These are phyloP conservation scores for Crioceris asparagi DNA, from an alignment of 2,888 invertebrate genomes.

Conservation along the genomic window DNA sequence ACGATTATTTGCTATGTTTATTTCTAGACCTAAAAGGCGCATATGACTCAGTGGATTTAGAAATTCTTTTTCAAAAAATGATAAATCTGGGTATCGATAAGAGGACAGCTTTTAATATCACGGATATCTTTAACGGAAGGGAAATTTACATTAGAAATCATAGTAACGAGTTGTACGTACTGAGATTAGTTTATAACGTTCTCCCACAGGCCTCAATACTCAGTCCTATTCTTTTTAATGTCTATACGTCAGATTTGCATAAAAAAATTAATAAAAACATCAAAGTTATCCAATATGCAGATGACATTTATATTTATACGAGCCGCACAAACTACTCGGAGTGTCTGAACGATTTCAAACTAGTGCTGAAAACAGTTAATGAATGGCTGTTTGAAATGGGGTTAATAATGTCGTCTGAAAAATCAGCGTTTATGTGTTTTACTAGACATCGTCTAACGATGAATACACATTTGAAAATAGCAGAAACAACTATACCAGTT, in stretches of 20 bases:
- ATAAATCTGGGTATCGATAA: background rate
- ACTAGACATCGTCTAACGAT: too few species aligned
- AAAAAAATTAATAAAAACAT: background rate
- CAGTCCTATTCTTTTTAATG: constrained; percentile 2
- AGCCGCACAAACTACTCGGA: too few species aligned
- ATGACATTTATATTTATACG: constrained; percentile 2
- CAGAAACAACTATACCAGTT: background rate
- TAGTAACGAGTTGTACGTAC: constrained; percentile 7
- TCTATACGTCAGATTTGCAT: constrained; percentile 2
- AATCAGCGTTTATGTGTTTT: too few species aligned
- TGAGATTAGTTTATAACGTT: constrained; percentile 17
- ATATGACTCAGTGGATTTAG: background rate
- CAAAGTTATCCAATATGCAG: constrained; percentile 3
- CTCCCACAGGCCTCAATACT: constrained; percentile 5
- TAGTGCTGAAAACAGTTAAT: too few species aligned
- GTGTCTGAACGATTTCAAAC: too few species aligned
- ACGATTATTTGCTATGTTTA: constrained; percentile 2
- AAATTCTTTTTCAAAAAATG: background rate
- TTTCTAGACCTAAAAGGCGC: constrained; percentile 3
- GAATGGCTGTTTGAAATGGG: too few species aligned
- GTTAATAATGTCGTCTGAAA: too few species aligned
- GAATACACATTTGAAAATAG: background rate
- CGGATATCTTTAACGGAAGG: background rate
- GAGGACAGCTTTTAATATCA: background rate
- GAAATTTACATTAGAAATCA: background rate